Evolutionary conservation across 2,888 invertebrate genomes (phyloP).

Genomic region (Limnephilus rhombicus): DNA sequence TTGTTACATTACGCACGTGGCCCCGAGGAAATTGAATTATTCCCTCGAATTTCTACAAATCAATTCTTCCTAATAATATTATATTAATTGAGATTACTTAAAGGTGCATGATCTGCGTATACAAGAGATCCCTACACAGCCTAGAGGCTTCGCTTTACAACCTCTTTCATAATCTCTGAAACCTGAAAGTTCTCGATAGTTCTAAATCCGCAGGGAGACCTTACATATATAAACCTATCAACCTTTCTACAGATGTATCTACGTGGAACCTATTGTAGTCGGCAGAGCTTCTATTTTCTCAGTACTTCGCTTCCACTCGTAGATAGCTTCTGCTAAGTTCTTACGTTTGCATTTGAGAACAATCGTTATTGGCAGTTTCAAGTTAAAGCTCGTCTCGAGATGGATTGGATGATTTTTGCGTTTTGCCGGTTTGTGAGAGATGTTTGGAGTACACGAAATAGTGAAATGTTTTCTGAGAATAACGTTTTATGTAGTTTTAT

Average conservation of each 20-base stretch:
- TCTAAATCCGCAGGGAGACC: slow-evolving; percentile 2
- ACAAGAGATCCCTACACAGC: neutral
- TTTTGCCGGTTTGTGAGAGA: neutral
- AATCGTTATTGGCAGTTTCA: neutral
- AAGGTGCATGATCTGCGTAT: neutral
- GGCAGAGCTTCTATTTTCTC: neutral
- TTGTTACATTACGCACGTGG: too few relatives aligned
- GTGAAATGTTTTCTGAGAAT: neutral
- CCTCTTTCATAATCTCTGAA: neutral
- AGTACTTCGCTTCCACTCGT: neutral
- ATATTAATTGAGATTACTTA: neutral
- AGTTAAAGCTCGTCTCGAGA: neutral
- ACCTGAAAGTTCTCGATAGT: neutral
- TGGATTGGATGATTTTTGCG: neutral
- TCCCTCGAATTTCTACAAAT: neutral
- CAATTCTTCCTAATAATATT: neutral
- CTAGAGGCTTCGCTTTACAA: neutral
- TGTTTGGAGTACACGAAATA: neutral
- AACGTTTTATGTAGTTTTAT: neutral
- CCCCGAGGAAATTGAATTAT: too few relatives aligned
- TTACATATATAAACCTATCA: neutral
- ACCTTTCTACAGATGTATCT: neutral
- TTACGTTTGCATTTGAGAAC: neutral
- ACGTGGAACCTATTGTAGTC: neutral
- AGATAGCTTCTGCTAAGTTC: neutral